Percentiles rank a stretch among this genome's conserved stretches.
Conservation (phyloP, 2,797 vertebrate species). For the Orientallactaga sibirica region DNA sequence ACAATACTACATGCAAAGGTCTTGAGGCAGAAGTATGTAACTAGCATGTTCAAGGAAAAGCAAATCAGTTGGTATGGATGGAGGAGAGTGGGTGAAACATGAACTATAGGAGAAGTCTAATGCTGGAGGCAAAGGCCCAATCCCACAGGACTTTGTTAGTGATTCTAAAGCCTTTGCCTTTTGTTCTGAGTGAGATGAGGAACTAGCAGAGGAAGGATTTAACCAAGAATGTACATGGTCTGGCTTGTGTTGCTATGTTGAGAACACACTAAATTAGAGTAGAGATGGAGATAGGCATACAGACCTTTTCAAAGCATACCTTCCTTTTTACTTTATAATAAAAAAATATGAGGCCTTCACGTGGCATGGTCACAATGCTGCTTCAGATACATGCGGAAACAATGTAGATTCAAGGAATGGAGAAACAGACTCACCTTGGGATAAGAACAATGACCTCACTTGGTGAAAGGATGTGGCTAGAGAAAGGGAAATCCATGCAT, state of each 20-base stretch:
- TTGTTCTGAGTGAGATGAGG: constrained; percentile 2
- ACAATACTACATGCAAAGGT: neutral
- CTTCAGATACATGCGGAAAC: constrained; percentile 39
- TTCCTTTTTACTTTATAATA: constrained; percentile 33
- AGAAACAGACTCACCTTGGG: neutral
- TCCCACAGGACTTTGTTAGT: neutral
- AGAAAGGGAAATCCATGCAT: neutral
- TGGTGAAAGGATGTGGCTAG: neutral
- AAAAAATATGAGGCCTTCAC: neutral
- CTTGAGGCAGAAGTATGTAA: neutral
- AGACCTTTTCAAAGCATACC: neutral
- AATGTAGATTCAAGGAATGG: neutral
- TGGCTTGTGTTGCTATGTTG: constrained; percentile 26
- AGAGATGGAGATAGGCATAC: neutral
- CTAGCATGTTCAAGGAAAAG: neutral
- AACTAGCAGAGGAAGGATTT: neutral
- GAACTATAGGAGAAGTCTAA: neutral
- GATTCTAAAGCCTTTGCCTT: neutral
- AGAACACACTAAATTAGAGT: neutral
- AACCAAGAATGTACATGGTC: neutral
- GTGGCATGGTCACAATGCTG: neutral
- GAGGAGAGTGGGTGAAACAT: neutral
- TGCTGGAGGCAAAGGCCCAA: too few relatives aligned
- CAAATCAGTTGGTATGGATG: neutral
- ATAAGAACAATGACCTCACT: constrained; percentile 3